A percentile compares a stretch with the other conserved stretches of the same genome.
Conservation (phyloP, 1,140 invertebrate genomes). For the Papilio xuthus region DNA sequence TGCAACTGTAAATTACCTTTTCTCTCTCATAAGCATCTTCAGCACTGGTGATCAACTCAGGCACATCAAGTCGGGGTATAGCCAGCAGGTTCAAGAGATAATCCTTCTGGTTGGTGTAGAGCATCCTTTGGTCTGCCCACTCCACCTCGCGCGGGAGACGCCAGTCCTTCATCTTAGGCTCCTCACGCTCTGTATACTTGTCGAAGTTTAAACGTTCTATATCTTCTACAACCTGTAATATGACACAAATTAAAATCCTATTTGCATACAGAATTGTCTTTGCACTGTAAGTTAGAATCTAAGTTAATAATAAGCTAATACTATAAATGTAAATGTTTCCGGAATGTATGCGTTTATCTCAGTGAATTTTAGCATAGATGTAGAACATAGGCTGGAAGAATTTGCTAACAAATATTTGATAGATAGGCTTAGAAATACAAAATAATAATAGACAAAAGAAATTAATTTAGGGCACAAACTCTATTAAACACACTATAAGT, state of each 20-base stretch:
- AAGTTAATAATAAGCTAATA: too few species aligned
- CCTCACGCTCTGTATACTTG: constrained; percentile 79
- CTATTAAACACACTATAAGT: too few species aligned
- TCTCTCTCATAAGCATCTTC: constrained; percentile 77
- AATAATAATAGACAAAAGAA: too few species aligned
- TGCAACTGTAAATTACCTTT: constrained; percentile 44
- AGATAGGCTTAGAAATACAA: too few species aligned
- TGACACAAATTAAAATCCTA: neutral
- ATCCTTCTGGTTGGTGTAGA: constrained; percentile 84
- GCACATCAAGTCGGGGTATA: constrained; percentile 83
- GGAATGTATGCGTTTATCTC: too few species aligned
- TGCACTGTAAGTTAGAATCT: too few species aligned
- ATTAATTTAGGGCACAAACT: too few species aligned
- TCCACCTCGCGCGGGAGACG: constrained; percentile 83
- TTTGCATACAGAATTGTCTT: too few species aligned
- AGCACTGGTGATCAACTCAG: constrained; percentile 83
- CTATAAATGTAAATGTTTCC: too few species aligned
- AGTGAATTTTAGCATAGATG: too few species aligned
- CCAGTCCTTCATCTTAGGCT: constrained; percentile 90
- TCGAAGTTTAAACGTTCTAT: constrained; percentile 92
- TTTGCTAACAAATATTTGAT: too few species aligned
- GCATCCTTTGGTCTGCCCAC: constrained; percentile 83
- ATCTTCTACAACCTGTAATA: constrained; percentile 86
- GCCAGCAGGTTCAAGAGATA: constrained; percentile 82
- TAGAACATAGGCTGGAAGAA: too few species aligned